phyloP scores from a whole-genome alignment of 35 echinoderm and acorn worm genomes.

The Diadema setosum region DNA sequence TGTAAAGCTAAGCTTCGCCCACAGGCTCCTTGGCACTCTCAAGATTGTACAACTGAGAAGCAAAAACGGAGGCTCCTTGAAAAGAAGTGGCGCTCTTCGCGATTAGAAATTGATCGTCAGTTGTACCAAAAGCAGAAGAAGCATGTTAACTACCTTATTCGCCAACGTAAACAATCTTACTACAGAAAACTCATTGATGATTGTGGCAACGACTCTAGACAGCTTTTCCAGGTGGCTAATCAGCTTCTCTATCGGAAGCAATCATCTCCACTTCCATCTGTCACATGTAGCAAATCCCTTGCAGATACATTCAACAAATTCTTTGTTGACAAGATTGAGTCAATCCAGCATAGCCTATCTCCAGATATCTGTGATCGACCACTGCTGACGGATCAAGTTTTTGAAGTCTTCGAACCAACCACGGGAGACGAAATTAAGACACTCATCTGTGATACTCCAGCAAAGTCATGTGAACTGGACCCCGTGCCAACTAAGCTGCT shows the following conservation, averaged over 20 bases:
- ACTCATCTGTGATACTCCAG: too few relatives aligned
- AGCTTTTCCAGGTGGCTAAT: conserved; percentile 4
- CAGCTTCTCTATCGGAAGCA: conserved; percentile 6
- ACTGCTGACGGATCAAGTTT: neutral
- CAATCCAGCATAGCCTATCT: neutral
- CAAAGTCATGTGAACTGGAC: neutral
- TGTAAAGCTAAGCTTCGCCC: neutral
- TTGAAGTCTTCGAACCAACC: neutral
- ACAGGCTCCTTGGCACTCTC: neutral
- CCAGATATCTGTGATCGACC: neutral
- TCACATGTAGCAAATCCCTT: neutral
- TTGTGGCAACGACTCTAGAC: neutral
- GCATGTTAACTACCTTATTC: neutral
- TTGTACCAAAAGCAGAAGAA: conserved; percentile 2
- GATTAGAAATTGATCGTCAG: conserved; percentile 27
- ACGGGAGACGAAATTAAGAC: too few relatives aligned
- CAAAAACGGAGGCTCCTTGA: neutral
- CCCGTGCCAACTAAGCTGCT: neutral
- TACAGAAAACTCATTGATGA: conserved; percentile 1
- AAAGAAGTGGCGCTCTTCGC: conserved; percentile 1
- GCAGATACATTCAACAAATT: neutral
- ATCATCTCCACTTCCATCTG: neutral
- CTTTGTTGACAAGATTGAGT: neutral
- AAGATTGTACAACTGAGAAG: conserved; percentile 17
- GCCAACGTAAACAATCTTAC: neutral